phyloP scores from a whole-genome alignment of 2,888 invertebrate genomes.

The Clistopyga incitator region DNA sequence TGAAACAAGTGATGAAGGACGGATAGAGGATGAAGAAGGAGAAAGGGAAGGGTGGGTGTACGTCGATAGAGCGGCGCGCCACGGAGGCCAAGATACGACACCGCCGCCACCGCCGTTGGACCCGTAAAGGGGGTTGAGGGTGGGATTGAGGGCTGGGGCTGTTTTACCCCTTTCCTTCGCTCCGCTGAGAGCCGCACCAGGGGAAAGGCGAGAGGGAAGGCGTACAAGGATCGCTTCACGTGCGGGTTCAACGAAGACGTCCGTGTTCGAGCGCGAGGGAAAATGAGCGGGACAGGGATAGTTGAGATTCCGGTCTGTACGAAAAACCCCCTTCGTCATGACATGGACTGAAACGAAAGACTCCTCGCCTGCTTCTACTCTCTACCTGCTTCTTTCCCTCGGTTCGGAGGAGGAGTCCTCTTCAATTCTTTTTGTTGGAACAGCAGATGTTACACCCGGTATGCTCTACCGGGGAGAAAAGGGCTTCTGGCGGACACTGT shows the following conservation, averaged over 20 bases:
- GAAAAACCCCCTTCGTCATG: conserved; percentile 58
- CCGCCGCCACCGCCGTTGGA: conserved; percentile 83
- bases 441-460: conserved; percentile 65
- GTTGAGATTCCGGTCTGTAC: conserved; percentile 56
- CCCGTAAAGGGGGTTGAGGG: conserved; percentile 80
- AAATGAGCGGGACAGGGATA: conserved; percentile 45
- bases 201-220: conserved; percentile 57
- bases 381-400: conserved; percentile 37
- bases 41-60: conserved; percentile 77
- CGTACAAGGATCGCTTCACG: conserved; percentile 19
- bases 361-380: conserved; percentile 16
- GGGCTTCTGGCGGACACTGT: conserved; percentile 20
- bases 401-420: conserved; percentile 23
- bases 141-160: conserved; percentile 71
- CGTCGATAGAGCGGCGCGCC: conserved; percentile 85
- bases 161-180: conserved; percentile 66
- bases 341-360: conserved; percentile 47
- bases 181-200: conserved; percentile 60
- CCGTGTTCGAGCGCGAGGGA: conserved; percentile 35
- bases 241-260: conserved; percentile 45
- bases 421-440: conserved; percentile 56
- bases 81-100: conserved; percentile 84
- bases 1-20: conserved; percentile 41
- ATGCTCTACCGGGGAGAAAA: conserved; percentile 27
- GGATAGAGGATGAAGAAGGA: conserved; percentile 51